Evolutionary conservation across 2,797 vertebrate species (phyloP).

Genomic region (Tolypeutes matacus): DNA sequence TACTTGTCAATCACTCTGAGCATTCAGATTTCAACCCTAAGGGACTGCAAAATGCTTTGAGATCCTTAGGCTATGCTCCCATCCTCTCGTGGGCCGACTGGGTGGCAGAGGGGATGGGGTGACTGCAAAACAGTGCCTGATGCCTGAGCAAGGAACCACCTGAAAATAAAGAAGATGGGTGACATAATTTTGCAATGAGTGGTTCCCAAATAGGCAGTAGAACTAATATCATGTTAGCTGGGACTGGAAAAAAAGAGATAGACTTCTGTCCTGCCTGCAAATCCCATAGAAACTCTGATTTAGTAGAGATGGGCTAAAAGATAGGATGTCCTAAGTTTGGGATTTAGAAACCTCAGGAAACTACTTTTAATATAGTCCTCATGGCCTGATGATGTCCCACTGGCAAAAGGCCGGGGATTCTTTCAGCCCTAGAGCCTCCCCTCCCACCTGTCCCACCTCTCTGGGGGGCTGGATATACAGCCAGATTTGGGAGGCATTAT

Average conservation of each 20-base stretch:
- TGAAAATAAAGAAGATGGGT: not conserved
- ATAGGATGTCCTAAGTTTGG: too few relatives aligned
- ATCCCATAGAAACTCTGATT: not conserved
- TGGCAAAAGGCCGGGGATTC: not conserved
- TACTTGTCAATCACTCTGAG: not conserved
- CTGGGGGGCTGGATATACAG: fast-evolving
- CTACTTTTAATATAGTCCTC: not conserved
- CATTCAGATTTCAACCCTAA: not conserved
- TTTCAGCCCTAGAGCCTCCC: too few relatives aligned
- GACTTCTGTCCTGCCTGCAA: not conserved
- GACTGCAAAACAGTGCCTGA: not conserved
- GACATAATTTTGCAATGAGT: not conserved
- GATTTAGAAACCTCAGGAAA: not conserved
- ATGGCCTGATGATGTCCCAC: not conserved
- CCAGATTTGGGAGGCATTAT: not conserved
- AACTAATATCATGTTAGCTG: not conserved
- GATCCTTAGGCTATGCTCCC: not conserved
- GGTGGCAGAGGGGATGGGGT: not conserved
- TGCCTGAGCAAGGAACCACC: not conserved
- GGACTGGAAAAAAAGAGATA: not conserved
- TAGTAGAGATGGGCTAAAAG: not conserved
- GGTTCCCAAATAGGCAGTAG: not conserved
- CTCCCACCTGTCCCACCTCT: too few relatives aligned
- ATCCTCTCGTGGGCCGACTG: not conserved
- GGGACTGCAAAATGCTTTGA: not conserved